Percentiles rank a stretch among this genome's conserved stretches.
phyloP scores from a whole-genome alignment of 1,140 invertebrate genomes.

The Drosophila paulistorum region DNA sequence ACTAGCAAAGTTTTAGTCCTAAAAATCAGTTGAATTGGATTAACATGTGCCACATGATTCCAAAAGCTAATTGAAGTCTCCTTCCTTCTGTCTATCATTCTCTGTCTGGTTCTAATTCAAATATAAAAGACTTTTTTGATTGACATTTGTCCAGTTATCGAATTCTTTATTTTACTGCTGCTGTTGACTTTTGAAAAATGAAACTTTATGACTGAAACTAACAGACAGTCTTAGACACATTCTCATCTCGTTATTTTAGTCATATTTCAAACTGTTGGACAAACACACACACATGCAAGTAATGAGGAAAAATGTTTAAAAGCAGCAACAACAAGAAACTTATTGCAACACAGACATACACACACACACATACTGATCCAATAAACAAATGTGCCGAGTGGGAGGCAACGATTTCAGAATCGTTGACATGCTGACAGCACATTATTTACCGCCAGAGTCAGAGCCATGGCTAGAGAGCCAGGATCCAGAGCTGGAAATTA shows the following conservation, averaged over 20 bases:
- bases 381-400: constrained; percentile 32
- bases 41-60: constrained; percentile 6
- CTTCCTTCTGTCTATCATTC: background rate
- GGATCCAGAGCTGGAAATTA: constrained; percentile 31
- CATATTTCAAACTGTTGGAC: constrained; percentile 43
- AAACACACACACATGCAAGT: constrained; percentile 21
- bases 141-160: constrained; percentile 47
- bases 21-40: no score
- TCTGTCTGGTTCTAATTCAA: background rate
- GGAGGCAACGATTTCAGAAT: constrained; percentile 23
- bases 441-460: constrained; percentile 49
- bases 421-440: constrained; percentile 62
- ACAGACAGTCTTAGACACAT: constrained; percentile 9
- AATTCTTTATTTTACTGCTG: constrained; percentile 34
- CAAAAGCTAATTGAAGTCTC: constrained; percentile 41
- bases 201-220: constrained; percentile 38
- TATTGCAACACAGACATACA: constrained; percentile 1
- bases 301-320: constrained; percentile 55
- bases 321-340: constrained; percentile 22
- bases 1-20: background rate
- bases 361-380: background rate
- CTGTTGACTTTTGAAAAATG: constrained; percentile 50
- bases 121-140: constrained; percentile 28
- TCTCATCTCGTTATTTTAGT: constrained; percentile 22
- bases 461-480: background rate